Evolutionary conservation across 2,888 invertebrate species (phyloP).

Genomic region (Stictocephala bisonia): DNA sequence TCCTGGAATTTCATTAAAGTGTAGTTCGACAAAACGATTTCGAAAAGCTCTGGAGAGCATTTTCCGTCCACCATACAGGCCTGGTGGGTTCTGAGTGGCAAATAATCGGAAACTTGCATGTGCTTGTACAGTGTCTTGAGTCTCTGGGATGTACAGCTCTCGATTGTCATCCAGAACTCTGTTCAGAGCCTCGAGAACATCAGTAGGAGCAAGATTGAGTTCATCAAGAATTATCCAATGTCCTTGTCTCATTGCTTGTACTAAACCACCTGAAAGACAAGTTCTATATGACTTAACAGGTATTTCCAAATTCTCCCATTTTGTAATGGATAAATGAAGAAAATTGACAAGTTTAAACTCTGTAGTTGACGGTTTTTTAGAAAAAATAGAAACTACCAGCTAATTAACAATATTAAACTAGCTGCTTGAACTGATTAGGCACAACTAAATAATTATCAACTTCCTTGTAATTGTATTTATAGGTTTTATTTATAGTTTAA

Average conservation of each 20-base stretch:
- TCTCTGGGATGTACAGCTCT: conserved; percentile 98
- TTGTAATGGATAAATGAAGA: no score
- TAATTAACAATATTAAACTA: no score
- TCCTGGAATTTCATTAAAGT: conserved; percentile 95
- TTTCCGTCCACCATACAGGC: conserved; percentile 95
- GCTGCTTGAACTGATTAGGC: no score
- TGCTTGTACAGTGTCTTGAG: conserved; percentile 91
- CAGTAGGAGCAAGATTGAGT: conserved; percentile 97
- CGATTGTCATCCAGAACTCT: conserved; percentile 97
- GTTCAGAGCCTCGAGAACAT: conserved; percentile 97
- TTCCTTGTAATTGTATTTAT: no score
- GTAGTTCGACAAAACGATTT: conserved; percentile 96
- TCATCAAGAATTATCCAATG: conserved; percentile 99
- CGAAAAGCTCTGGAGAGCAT: conserved; percentile 95
- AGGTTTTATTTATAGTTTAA: no score
- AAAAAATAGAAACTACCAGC: no score
- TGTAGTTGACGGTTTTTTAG: no score
- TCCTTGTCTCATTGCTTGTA: conserved; percentile 97
- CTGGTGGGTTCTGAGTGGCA: conserved; percentile 99
- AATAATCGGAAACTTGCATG: conserved; percentile 96
- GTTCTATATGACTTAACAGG: no score
- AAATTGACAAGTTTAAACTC: no score
- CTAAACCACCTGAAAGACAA: conserved; percentile 75
- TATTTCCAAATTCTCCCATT: no score
- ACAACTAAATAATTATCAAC: no score